Base-by-base conservation (phyloP, 2,797 vertebrate genomes). In the Martes flavigula region DNA sequence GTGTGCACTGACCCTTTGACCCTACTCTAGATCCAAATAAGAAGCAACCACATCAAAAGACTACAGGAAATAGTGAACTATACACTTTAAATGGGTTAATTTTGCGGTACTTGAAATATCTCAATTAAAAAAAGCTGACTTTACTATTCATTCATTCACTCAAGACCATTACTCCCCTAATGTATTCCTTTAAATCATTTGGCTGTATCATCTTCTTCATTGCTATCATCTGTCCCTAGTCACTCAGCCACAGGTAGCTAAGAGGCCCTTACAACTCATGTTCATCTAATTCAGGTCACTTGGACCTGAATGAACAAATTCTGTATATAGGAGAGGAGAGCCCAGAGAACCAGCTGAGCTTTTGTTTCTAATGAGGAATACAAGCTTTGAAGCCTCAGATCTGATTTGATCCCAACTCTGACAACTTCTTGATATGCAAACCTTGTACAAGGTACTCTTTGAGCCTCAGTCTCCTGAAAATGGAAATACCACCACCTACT, bases 391-490 rank as follows among this genome's bases (percentile, higher is more conserved):
- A 96, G 66, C 60, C 48, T 97, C 43, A 40, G 32, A 90, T 96
- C 78, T 89, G 43, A 96, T 91, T 43, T 92, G 73, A 79, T 87
- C 27, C 75, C 85, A 96, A 40, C 56, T 86, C 79, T 89, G 91
- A 93, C 7, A 91, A 88, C 91, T 97, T 90, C 81, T 92, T 85
- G 23, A 97, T 70, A 14, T 40, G 66, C 5, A 90, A 87, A 93
- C 68, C 93, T 84, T 94, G 32, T 56, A 94, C 35, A 94, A 96
- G 62, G 89, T 93, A 84, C 70, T 95, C 87, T 97, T 84, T 90
- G 79, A 95, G 87, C 13, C 66, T 87, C n/a, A 40, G 87, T 85
- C 84, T 97, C 84, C 87, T 93, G 18, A 97, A 98, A 92, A 87
- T 46, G 73, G 54, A 94, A 95, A 85, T 92, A 96, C 58, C 27